Evolutionary conservation across 2,797 vertebrate species (phyloP).

Genomic region (Holocentrus rufus): DNA sequence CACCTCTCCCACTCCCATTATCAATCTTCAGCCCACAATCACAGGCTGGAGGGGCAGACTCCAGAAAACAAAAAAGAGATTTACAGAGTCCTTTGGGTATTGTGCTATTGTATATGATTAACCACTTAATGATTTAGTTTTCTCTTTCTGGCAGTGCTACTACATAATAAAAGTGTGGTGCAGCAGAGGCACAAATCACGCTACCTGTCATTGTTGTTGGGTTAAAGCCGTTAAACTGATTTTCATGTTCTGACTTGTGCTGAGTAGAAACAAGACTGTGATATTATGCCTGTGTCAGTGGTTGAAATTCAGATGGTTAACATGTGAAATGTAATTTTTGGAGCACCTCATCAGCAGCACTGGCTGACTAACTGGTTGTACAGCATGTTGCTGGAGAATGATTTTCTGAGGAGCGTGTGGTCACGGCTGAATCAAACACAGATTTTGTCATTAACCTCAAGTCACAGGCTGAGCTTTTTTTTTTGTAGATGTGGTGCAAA

Average conservation of each 20-base stretch:
- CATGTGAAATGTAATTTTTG: no score
- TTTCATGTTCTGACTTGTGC: background rate
- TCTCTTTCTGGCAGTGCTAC: slow-evolving; percentile 4
- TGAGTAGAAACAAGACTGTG: background rate
- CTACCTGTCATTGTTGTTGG: background rate
- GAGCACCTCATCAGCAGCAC: background rate
- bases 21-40: slow-evolving; percentile 23
- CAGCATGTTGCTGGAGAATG: background rate
- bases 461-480: no score
- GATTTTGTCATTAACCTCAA: no score
- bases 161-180: background rate
- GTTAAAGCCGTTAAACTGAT: background rate
- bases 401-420: background rate
- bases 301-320: background rate
- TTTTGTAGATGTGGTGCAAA: no score
- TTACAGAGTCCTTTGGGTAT: background rate
- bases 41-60: background rate
- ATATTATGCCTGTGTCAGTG: background rate
- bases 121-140: background rate
- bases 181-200: background rate
- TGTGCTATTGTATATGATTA: background rate
- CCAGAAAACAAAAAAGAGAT: slow-evolving; percentile 19
- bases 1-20: slow-evolving; percentile 3
- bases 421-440: no score
- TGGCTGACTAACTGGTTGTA: background rate